Conservation (phyloP, 2,113 vertebrate genomes). For the Sylvia atricapilla region DNA sequence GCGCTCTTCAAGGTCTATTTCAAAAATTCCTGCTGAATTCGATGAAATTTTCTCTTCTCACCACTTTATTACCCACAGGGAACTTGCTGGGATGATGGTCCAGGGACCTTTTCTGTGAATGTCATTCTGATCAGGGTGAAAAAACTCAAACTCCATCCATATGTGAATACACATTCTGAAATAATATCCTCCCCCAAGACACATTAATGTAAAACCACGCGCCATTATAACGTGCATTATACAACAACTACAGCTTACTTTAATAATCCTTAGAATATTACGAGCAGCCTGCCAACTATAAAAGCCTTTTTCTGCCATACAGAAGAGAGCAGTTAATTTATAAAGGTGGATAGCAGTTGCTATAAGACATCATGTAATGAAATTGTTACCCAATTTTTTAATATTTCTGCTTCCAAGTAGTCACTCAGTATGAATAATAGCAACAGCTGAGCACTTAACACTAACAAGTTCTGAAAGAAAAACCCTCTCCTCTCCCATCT, state of each 20-base stretch:
- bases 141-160: not conserved
- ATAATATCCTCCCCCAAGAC: conserved; percentile 33
- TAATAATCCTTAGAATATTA: conserved; percentile 17
- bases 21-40: not conserved
- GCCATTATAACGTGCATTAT: not conserved
- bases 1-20: not conserved
- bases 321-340: conserved; percentile 21
- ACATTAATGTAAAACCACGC: not conserved
- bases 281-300: conserved; percentile 24
- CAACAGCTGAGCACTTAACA: not conserved
- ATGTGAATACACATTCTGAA: not conserved
- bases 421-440: not conserved
- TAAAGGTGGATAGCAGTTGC: not conserved
- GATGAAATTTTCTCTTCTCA: not conserved
- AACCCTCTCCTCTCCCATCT: not conserved
- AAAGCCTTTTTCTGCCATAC: not conserved
- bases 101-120: not conserved
- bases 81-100: not conserved
- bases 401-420: not conserved
- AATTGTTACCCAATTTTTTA: not conserved
- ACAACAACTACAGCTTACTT: not conserved
- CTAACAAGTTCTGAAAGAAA: not conserved
- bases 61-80: not conserved
- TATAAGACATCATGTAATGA: not conserved
- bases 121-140: not conserved